Conservation (phyloP, 2,888 invertebrate species). For the Caenorhabditis sp. region DNA sequence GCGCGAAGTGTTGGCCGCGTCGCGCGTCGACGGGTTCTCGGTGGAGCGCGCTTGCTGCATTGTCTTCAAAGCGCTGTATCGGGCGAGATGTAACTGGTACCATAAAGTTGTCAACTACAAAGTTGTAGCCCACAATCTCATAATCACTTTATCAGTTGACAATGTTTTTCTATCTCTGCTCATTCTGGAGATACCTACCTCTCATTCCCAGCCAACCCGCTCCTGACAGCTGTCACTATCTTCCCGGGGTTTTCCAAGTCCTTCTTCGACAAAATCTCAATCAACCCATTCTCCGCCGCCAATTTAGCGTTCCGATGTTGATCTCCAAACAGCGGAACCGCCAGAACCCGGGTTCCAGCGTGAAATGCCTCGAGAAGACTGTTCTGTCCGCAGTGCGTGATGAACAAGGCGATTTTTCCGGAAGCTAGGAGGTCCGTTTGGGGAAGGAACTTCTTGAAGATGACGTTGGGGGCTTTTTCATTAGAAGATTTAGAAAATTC, state of each 20-base stretch:
- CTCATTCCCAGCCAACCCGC: constrained; percentile 22
- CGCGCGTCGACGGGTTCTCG: no score
- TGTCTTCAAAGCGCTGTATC: no score
- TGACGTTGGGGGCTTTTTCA: constrained; percentile 31
- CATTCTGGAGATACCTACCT: constrained; percentile 8
- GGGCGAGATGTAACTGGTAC: not conserved
- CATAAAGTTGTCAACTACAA: not conserved
- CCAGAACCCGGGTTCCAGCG: constrained; percentile 43
- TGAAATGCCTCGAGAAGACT: constrained; percentile 61
- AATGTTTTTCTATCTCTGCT: not conserved
- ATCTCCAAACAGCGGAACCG: constrained; percentile 64
- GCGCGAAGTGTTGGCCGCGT: no score
- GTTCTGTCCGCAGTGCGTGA: constrained; percentile 67
- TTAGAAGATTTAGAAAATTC: constrained; percentile 35
- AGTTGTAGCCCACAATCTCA: not conserved
- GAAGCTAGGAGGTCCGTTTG: constrained; percentile 49
- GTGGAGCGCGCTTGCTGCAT: no score
- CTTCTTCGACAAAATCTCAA: constrained; percentile 41
- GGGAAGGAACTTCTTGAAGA: constrained; percentile 56
- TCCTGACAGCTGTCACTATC: constrained; percentile 40
- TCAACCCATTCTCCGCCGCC: constrained; percentile 54
- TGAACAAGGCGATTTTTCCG: constrained; percentile 57
- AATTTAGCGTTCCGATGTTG: constrained; percentile 64
- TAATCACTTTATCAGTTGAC: not conserved
- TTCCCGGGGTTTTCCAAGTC: constrained; percentile 41